These are phyloP conservation scores for Artibeus lituratus DNA, from an alignment of 2,797 vertebrate genomes.

Conservation along the genomic window DNA sequence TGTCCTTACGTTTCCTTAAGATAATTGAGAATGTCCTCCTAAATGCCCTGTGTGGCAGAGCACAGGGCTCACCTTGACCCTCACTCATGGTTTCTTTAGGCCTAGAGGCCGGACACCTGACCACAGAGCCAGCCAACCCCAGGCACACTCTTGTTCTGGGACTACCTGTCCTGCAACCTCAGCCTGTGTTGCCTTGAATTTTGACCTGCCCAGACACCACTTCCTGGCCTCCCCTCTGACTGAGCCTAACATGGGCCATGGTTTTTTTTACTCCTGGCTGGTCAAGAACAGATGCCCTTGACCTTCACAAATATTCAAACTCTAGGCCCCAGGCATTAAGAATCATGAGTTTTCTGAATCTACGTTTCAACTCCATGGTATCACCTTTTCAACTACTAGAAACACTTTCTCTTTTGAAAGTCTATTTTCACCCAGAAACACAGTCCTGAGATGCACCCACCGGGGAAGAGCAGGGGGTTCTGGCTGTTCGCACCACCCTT, in stretches of 20 bases:
- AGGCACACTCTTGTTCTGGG: neutral
- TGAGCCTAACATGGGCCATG: neutral
- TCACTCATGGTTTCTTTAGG: neutral
- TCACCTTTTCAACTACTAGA: neutral
- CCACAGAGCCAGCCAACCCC: neutral
- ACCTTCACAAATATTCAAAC: neutral
- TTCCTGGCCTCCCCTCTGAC: neutral
- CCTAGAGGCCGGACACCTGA: neutral
- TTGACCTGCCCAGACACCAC: fast-evolving
- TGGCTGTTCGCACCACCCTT: neutral
- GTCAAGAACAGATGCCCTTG: neutral
- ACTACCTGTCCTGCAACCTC: neutral
- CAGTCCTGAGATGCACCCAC: neutral
- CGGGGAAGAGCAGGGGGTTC: neutral
- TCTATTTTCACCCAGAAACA: neutral
- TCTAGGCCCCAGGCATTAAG: neutral
- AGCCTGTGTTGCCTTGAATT: neutral
- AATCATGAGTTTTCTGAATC: neutral
- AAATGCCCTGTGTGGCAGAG: neutral
- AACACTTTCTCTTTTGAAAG: neutral
- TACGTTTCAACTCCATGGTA: neutral
- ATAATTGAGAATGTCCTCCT: neutral
- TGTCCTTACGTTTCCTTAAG: neutral
- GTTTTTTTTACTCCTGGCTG: neutral
- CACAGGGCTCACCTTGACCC: neutral